A percentile compares a stretch with the other conserved stretches of the same genome.
Evolutionary conservation across 2,113 vertebrate species (phyloP).

Genomic region (Pycnonotus jocosus): DNA sequence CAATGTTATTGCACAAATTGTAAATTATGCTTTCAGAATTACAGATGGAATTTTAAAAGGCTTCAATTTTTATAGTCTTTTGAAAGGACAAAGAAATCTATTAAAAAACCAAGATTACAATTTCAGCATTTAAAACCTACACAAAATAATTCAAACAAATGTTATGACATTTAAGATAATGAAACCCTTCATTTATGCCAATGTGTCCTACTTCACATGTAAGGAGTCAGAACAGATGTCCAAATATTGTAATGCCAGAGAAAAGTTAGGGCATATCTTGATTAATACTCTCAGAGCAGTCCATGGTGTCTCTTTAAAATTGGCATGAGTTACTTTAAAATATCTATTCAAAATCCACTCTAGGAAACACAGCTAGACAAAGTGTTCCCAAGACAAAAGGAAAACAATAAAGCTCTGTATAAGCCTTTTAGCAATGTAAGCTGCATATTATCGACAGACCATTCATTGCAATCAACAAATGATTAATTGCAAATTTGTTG

Average conservation of each 20-base stretch:
- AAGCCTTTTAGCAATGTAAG: slow-evolving; percentile 70
- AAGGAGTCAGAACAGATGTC: slow-evolving; percentile 80
- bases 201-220: slow-evolving; percentile 72
- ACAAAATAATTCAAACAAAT: slow-evolving; percentile 80
- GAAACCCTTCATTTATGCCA: slow-evolving; percentile 75
- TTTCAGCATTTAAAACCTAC: slow-evolving; percentile 77
- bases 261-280: slow-evolving; percentile 76
- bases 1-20: slow-evolving; percentile 62
- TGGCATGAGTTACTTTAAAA: slow-evolving; percentile 67
- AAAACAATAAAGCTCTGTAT: slow-evolving; percentile 68
- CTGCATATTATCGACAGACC: slow-evolving; percentile 69
- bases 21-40: slow-evolving; percentile 70
- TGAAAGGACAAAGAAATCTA: slow-evolving; percentile 74
- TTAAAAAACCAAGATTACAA: slow-evolving; percentile 69
- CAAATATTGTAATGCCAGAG: slow-evolving; percentile 76
- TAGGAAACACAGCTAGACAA: slow-evolving; percentile 70
- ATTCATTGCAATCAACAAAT: slow-evolving; percentile 74
- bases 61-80: slow-evolving; percentile 54
- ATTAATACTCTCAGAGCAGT: slow-evolving; percentile 69
- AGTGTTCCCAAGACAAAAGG: slow-evolving; percentile 71
- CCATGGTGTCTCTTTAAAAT: slow-evolving; percentile 73
- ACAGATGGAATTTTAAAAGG: slow-evolving; percentile 57
- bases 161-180: slow-evolving; percentile 84
- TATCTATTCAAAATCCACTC: slow-evolving; percentile 72
- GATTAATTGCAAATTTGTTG: slow-evolving; percentile 78